A percentile compares a stretch with the other conserved stretches of the same genome.
Evolutionary conservation across 1,140 invertebrate species (phyloP).

Genomic region (Bilobella aurantiaca): DNA sequence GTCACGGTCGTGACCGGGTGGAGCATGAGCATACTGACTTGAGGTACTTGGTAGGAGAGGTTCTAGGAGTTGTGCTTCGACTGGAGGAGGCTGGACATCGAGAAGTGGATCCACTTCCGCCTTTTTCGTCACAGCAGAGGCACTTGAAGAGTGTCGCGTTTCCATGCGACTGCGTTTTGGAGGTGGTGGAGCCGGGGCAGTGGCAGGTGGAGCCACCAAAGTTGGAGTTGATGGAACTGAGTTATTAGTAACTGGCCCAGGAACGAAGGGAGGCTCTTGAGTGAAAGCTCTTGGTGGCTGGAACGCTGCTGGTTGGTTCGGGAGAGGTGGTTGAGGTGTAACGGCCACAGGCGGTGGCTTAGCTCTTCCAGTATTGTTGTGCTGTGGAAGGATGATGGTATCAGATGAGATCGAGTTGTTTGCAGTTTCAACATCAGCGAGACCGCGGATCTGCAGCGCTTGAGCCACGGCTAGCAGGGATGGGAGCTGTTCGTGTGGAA

Average conservation of each 20-base stretch:
- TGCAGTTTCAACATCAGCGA: constrained; percentile 52
- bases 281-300: too few species aligned
- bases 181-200: not conserved
- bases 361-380: too few species aligned
- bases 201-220: too few species aligned
- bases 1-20: too few species aligned
- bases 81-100: not conserved
- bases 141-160: not conserved
- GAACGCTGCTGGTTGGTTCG: too few species aligned
- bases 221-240: not conserved
- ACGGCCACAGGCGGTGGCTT: too few species aligned
- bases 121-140: too few species aligned
- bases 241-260: too few species aligned
- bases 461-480: constrained; percentile 80
- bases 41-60: not conserved
- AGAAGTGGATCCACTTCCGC: constrained; percentile 4
- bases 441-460: constrained; percentile 79
- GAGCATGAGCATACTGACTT: too few species aligned
- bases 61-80: not conserved
- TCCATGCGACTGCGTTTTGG: too few species aligned
- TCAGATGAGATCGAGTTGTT: not conserved
- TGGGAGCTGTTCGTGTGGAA: constrained; percentile 79
- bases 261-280: too few species aligned
- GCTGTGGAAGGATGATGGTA: not conserved
- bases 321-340: too few species aligned